phyloP scores from a whole-genome alignment of 2,888 invertebrate genomes.

The Noctua pronuba region DNA sequence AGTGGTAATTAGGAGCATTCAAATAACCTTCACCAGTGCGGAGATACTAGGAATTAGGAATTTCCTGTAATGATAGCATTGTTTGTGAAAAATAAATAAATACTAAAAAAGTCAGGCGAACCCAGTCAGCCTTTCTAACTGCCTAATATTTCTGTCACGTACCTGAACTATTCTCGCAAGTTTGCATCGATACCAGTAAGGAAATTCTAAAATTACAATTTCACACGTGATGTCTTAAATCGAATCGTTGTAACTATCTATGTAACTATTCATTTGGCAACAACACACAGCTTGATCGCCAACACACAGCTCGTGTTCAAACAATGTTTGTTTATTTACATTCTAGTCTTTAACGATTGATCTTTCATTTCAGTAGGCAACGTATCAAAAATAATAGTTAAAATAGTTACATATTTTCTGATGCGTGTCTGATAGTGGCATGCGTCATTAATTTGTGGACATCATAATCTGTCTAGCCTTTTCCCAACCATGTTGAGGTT shows the following conservation, averaged over 20 bases:
- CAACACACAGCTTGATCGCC: slow-evolving; percentile 24
- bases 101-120: neutral
- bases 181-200: neutral
- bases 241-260: neutral
- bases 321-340: slow-evolving; percentile 43
- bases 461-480: neutral
- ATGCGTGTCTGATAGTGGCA: neutral
- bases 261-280: slow-evolving; percentile 41
- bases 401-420: slow-evolving; percentile 6
- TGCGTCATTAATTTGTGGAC: neutral
- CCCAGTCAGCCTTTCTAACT: neutral
- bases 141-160: neutral
- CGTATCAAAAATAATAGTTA: slow-evolving; percentile 9
- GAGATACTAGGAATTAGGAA: neutral
- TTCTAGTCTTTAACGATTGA: slow-evolving; percentile 15
- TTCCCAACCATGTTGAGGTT: too few species aligned
- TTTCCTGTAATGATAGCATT: neutral
- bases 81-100: neutral
- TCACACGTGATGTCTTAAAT: slow-evolving; percentile 10
- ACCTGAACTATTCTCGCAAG: neutral
- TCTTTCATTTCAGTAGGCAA: slow-evolving; percentile 8
- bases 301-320: slow-evolving; percentile 42
- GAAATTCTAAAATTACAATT: slow-evolving; percentile 1
- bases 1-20: neutral
- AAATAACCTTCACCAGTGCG: neutral